A percentile compares a stretch with the other conserved stretches of the same genome.
Conservation (phyloP, 1,140 invertebrate species). For the Bombus affinis region DNA sequence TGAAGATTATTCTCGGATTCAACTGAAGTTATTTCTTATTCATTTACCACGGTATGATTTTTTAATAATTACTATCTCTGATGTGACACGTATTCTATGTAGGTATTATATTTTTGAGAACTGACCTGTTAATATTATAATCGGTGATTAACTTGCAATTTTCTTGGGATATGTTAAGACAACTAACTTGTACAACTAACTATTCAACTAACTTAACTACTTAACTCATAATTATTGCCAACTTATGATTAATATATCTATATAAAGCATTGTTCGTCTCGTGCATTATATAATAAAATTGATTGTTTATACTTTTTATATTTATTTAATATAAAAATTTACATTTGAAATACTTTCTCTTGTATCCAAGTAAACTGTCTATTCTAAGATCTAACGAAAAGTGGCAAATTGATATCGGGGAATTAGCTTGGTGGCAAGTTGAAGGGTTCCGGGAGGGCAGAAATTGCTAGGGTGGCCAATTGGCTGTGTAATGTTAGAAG, state of each 20-base stretch:
- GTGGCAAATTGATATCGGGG: slow-evolving; percentile 57
- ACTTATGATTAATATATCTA: neutral
- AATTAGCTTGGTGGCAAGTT: slow-evolving; percentile 50
- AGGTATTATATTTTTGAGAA: neutral
- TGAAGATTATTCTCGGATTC: neutral
- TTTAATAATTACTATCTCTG: neutral
- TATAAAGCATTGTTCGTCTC: neutral
- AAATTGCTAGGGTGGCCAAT: slow-evolving; percentile 80
- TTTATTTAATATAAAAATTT: neutral
- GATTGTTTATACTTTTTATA: neutral
- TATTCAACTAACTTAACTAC: no score
- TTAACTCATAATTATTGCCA: neutral
- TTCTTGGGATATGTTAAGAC: neutral
- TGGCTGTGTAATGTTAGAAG: slow-evolving; percentile 80
- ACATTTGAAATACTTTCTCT: neutral
- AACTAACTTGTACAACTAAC: no score
- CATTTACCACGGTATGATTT: neutral
- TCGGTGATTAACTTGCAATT: neutral
- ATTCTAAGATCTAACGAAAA: slow-evolving; percentile 48
- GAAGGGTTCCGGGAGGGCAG: slow-evolving; percentile 63
- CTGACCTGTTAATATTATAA: neutral
- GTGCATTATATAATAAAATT: no score
- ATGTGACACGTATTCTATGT: neutral
- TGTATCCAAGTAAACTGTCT: neutral
- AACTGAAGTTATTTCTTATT: neutral